A percentile compares a stretch with the other conserved stretches of the same genome.
These are phyloP conservation scores for Lasioglossum figueresi DNA, from an alignment of 2,888 invertebrate genomes.

Conservation along the genomic window DNA sequence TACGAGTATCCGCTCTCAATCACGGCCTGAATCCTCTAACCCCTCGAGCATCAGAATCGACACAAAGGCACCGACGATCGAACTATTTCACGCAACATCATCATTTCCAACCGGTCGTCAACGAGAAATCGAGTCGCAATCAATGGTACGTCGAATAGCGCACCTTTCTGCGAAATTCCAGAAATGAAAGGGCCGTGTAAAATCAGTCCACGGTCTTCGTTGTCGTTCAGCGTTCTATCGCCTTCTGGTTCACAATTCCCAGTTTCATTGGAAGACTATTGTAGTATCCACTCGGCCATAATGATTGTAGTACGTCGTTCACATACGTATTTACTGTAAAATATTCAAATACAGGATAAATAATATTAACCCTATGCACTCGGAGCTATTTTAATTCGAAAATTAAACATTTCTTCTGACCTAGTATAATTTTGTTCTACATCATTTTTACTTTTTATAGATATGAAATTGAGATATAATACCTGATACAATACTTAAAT, in stretches of 20 bases:
- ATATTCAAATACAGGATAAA: neutral
- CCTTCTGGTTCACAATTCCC: constrained; percentile 1
- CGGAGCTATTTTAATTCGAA: no score
- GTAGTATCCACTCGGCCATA: neutral
- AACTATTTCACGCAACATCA: constrained; percentile 21
- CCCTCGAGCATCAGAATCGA: constrained; percentile 13
- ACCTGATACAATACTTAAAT: no score
- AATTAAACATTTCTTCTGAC: no score
- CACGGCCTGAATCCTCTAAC: constrained; percentile 6
- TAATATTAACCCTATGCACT: neutral
- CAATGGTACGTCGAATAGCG: constrained; percentile 27
- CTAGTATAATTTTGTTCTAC: no score
- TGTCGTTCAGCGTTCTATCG: neutral
- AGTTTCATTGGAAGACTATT: neutral
- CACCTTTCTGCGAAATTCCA: constrained; percentile 24
- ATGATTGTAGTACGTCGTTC: neutral
- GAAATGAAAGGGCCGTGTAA: constrained; percentile 16
- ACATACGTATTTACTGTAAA: neutral
- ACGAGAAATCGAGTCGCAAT: constrained; percentile 21
- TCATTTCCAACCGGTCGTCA: constrained; percentile 20
- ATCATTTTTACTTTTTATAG: no score
- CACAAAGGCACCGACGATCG: constrained; percentile 8
- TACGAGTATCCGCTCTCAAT: constrained; percentile 12
- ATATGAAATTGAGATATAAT: no score
- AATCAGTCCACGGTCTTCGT: constrained; percentile 5